These are phyloP conservation scores for Anguilla anguilla DNA, from an alignment of 2,797 vertebrate species.

Conservation along the genomic window DNA sequence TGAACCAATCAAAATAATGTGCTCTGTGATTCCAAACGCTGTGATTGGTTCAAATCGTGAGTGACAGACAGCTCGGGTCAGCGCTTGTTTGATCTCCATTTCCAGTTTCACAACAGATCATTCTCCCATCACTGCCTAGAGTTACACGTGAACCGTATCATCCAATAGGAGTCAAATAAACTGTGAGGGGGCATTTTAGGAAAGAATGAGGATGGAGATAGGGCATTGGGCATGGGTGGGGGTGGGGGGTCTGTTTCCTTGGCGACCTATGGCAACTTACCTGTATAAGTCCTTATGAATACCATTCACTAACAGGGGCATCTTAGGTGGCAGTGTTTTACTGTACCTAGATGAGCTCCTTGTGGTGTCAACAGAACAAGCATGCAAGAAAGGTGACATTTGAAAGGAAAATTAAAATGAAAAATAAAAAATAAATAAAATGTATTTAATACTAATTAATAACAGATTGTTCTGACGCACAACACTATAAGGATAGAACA, in stretches of 20 bases:
- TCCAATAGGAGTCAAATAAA: neutral
- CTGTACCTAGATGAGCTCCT: slow-evolving; percentile 79
- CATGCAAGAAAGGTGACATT: slow-evolving; percentile 25
- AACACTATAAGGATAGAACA: neutral
- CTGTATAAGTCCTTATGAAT: slow-evolving; percentile 77
- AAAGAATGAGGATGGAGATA: neutral
- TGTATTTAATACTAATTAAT: too few relatives aligned
- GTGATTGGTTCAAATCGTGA: too few relatives aligned
- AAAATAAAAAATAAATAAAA: neutral
- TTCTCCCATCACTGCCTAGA: neutral
- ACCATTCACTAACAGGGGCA: slow-evolving; percentile 84
- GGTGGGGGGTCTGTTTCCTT: neutral
- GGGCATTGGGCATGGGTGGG: neutral
- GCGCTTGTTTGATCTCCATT: neutral
- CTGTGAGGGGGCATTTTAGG: neutral
- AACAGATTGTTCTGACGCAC: neutral
- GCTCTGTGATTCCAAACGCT: too few relatives aligned
- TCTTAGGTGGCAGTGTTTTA: slow-evolving; percentile 84
- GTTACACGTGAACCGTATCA: neutral
- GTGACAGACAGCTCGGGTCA: too few relatives aligned
- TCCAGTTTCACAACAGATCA: neutral
- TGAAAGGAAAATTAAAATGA: slow-evolving; percentile 14
- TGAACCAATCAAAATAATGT: too few relatives aligned
- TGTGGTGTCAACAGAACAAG: slow-evolving; percentile 55
- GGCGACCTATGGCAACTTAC: slow-evolving; percentile 67